phyloP scores from a whole-genome alignment of 2,113 vertebrate species.

The Xenopus laevis region DNA sequence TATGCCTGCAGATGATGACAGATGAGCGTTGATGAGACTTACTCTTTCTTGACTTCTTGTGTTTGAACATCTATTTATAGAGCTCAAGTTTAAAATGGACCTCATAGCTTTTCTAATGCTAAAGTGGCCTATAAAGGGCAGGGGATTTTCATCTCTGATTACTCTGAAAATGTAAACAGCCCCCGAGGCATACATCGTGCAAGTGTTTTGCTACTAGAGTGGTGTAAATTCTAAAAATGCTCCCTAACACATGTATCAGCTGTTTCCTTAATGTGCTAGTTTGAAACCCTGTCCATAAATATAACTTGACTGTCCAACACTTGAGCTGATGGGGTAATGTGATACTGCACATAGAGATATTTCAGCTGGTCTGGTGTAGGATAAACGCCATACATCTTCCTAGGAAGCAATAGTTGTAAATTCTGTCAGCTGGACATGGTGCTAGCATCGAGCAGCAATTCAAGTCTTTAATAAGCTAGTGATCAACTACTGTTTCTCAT shows the following conservation, averaged over 20 bases:
- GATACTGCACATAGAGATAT: conserved; percentile 13
- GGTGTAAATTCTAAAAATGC: neutral
- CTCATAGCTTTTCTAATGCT: neutral
- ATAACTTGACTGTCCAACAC: conserved; percentile 19
- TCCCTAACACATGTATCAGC: conserved; percentile 14
- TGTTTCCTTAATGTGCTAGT: conserved; percentile 16
- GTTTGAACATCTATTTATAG: conserved; percentile 16
- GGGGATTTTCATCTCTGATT: neutral
- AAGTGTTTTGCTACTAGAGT: neutral
- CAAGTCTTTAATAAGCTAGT: too few species aligned
- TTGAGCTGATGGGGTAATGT: conserved; percentile 27
- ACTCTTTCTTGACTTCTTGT: conserved; percentile 9
- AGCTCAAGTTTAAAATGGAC: neutral
- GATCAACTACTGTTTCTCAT: too few species aligned
- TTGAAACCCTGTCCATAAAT: conserved; percentile 24
- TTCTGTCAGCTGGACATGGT: neutral
- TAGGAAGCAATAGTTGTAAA: conserved; percentile 14
- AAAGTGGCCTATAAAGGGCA: neutral
- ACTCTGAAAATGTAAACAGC: neutral
- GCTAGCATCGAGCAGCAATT: neutral
- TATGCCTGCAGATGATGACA: neutral
- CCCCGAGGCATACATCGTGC: neutral
- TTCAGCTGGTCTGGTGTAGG: conserved; percentile 8
- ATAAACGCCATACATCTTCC: conserved; percentile 21
- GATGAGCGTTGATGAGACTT: neutral